Conservation (phyloP, 2,797 vertebrate genomes). For the Pangasius djambal region DNA sequence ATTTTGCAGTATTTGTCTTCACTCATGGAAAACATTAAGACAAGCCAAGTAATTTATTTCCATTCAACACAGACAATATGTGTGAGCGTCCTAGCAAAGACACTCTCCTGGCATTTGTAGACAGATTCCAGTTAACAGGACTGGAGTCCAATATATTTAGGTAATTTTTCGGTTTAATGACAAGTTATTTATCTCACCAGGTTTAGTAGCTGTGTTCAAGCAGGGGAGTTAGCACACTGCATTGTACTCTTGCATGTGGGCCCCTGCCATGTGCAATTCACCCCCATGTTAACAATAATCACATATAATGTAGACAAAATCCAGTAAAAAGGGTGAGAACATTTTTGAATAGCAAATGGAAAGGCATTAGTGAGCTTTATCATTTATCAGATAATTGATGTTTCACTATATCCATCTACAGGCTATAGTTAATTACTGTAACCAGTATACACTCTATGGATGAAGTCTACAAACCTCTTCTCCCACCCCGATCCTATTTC, state of each 20-base stretch:
- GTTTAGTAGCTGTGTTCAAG: not conserved
- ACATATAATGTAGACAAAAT: slow-evolving; percentile 34
- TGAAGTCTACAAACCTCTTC: not conserved
- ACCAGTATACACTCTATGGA: not conserved
- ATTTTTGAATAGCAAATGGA: slow-evolving; percentile 26
- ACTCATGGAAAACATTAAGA: not conserved
- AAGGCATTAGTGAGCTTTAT: slow-evolving; percentile 36
- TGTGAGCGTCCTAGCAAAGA: not conserved
- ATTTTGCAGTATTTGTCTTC: slow-evolving; percentile 8
- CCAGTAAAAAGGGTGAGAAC: slow-evolving; percentile 30
- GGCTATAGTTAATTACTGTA: not conserved
- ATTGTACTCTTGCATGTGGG: not conserved
- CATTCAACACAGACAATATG: not conserved
- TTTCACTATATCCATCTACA: slow-evolving; percentile 26
- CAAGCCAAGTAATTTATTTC: not conserved
- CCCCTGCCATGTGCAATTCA: slow-evolving; percentile 1
- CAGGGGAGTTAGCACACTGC: not conserved
- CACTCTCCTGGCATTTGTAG: not conserved
- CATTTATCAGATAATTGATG: slow-evolving; percentile 61
- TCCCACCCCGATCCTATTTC: not conserved
- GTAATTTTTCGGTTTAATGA: not conserved
- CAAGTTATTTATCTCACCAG: not conserved
- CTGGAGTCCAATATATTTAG: not conserved
- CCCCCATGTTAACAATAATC: slow-evolving; percentile 35
- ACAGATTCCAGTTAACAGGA: not conserved